Conservation (phyloP, 2,113 vertebrate species). For the Gymnocephalus cernua region DNA sequence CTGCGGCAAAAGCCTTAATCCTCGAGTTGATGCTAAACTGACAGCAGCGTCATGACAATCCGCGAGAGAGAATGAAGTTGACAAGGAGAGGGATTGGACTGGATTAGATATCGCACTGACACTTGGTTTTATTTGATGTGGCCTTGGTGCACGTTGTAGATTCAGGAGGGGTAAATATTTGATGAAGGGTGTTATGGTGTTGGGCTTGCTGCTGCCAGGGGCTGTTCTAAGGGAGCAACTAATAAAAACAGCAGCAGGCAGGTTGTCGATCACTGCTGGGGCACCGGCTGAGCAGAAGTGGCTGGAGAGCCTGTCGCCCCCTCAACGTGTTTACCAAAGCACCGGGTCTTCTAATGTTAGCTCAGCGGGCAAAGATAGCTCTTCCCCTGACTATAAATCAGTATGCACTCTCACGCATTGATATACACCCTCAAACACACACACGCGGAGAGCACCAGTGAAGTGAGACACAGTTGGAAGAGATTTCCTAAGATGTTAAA, state of each 20-base stretch:
- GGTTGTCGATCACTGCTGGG: slow-evolving; percentile 60
- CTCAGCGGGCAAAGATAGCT: slow-evolving; percentile 39
- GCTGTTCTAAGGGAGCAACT: slow-evolving; percentile 52
- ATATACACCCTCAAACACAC: slow-evolving; percentile 5
- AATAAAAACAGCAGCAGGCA: slow-evolving; percentile 67
- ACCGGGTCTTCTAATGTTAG: slow-evolving; percentile 35
- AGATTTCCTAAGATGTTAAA: slow-evolving; percentile 69
- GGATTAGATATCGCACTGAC: slow-evolving; percentile 73
- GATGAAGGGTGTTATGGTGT: slow-evolving; percentile 70
- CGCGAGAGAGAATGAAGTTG: slow-evolving; percentile 60
- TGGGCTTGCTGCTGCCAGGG: slow-evolving; percentile 59
- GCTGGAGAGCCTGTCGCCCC: slow-evolving; percentile 50
- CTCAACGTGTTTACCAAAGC: slow-evolving; percentile 51
- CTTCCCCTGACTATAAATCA: slow-evolving; percentile 39
- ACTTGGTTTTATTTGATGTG: slow-evolving; percentile 72
- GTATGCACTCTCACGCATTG: slow-evolving; percentile 13
- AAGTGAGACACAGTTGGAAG: slow-evolving; percentile 36
- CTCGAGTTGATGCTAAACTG: slow-evolving; percentile 70
- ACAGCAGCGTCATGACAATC: slow-evolving; percentile 65
- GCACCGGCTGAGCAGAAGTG: slow-evolving; percentile 51
- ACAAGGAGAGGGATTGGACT: slow-evolving; percentile 59
- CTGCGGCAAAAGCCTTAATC: slow-evolving; percentile 56
- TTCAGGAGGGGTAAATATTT: slow-evolving; percentile 78
- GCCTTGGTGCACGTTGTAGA: slow-evolving; percentile 60
- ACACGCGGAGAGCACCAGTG: not conserved